Evolutionary conservation across 2,797 vertebrate genomes (phyloP).

Genomic region (Allobates femoralis): DNA sequence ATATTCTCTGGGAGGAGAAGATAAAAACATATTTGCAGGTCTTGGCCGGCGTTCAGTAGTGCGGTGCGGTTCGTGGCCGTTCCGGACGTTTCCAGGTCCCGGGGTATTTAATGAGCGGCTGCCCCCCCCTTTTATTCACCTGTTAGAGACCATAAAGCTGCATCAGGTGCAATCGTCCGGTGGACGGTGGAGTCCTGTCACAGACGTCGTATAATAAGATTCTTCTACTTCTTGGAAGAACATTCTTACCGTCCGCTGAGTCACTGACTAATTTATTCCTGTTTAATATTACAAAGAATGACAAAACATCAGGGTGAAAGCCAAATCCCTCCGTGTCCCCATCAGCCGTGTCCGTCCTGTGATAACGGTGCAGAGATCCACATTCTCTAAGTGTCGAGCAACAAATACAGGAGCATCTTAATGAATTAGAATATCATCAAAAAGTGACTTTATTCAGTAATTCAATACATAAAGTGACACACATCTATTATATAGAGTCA

Average conservation of each 20-base stretch:
- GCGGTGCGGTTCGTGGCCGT: not conserved
- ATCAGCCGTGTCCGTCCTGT: not conserved
- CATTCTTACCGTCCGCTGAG: not conserved
- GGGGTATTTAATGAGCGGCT: not conserved
- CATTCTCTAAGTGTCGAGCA: not conserved
- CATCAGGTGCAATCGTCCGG: not conserved
- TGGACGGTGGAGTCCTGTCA: not conserved
- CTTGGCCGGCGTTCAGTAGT: too few species aligned
- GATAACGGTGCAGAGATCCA: too few species aligned
- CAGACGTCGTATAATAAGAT: not conserved
- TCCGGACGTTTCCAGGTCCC: not conserved
- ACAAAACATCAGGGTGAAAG: not conserved
- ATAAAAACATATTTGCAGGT: conserved; percentile 29
- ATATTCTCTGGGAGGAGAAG: conserved; percentile 43
- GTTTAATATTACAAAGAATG: not conserved
- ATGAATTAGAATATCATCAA: too few species aligned
- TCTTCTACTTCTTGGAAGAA: not conserved
- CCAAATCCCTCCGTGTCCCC: not conserved
- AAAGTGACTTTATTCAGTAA: too few species aligned
- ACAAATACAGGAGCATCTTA: too few species aligned
- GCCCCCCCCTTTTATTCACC: not conserved
- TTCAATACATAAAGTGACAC: too few species aligned
- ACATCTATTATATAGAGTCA: too few species aligned
- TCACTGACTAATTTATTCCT: not conserved
- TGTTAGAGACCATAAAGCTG: not conserved